Conservation (phyloP, 64 coral and sea anemone genomes). For the Porites lutea region DNA sequence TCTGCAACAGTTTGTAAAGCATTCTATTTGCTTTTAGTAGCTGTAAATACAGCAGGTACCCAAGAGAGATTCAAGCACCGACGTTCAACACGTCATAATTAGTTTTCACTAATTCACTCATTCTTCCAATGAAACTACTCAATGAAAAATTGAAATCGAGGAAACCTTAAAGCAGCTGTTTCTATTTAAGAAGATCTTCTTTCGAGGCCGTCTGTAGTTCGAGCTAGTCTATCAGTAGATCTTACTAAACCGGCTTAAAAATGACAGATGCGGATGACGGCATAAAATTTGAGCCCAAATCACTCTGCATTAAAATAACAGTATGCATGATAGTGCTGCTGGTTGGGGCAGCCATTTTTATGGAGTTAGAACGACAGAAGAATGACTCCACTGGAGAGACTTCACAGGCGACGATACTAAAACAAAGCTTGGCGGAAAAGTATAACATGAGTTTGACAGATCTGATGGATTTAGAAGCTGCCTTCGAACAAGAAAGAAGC, state of each 20-base stretch:
- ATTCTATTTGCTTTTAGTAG: no score
- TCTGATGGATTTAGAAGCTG: constrained; percentile 17
- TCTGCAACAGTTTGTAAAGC: no score
- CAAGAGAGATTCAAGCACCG: no score
- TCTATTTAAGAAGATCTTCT: not conserved
- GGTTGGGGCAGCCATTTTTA: constrained; percentile 81
- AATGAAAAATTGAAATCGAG: no score
- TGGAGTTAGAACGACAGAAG: constrained; percentile 66
- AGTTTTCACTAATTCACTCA: no score
- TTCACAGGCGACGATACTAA: constrained; percentile 34
- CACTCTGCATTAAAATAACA: constrained; percentile 64
- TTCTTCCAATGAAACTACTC: no score
- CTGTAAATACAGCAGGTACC: no score
- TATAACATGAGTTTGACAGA: constrained; percentile 74
- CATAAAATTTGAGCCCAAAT: constrained; percentile 86
- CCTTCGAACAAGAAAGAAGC: constrained; percentile 33
- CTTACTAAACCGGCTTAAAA: not conserved
- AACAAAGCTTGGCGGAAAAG: constrained; percentile 52
- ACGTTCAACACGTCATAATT: no score
- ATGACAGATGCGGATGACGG: constrained; percentile 37
- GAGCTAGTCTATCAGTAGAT: not conserved
- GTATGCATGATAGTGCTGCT: constrained; percentile 74
- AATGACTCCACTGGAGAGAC: not conserved
- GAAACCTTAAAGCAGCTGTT: not conserved
- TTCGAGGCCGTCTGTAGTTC: not conserved